phyloP scores from a whole-genome alignment of 1,140 invertebrate genomes.

The Panagrolaimus sp. region DNA sequence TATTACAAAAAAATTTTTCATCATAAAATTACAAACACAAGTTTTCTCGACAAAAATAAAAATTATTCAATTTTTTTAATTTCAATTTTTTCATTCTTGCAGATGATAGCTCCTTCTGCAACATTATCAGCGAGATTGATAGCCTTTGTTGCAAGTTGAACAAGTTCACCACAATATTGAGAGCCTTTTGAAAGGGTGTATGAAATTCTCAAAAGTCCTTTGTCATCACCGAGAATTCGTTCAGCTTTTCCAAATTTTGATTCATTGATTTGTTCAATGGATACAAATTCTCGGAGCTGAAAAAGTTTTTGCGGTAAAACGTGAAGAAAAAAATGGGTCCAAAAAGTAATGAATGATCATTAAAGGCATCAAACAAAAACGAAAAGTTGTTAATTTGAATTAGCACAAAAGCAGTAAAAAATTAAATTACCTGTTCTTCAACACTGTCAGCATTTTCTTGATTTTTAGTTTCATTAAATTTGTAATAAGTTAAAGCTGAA shows the following conservation, averaged over 20 bases:
- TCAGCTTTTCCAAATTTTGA: slow-evolving; percentile 5
- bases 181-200: neutral
- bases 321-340: no score
- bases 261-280: slow-evolving; percentile 5
- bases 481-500: neutral
- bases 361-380: no score
- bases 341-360: no score
- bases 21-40: no score
- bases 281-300: neutral
- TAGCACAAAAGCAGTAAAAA: no score
- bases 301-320: neutral
- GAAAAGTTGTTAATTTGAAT: no score
- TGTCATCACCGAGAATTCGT: neutral
- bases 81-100: neutral
- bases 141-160: neutral
- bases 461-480: neutral
- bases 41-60: no score
- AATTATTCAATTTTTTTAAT: neutral
- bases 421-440: neutral
- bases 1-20: no score
- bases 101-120: neutral
- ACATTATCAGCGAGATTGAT: neutral
- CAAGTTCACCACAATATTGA: neutral
- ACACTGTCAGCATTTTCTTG: neutral
- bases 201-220: neutral